Conservation (phyloP, 2,888 invertebrate species). For the Sminthurides aquaticus region DNA sequence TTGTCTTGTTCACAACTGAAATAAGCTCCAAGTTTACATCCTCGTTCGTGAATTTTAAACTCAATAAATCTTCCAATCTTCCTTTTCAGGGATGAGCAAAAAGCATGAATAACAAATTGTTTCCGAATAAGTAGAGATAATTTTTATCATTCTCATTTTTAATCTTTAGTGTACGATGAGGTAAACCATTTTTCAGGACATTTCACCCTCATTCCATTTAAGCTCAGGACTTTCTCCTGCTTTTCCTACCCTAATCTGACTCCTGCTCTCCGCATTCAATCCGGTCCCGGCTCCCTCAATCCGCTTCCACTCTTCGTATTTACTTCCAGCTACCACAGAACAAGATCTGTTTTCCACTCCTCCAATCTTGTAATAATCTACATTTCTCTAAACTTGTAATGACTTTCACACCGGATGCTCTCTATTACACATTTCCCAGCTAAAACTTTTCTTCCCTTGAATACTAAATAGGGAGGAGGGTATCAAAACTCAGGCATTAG, state of each 20-base stretch:
- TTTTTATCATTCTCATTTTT: slow-evolving; percentile 1
- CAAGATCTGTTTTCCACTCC: not conserved
- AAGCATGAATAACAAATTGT: slow-evolving; percentile 7
- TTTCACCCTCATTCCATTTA: not conserved
- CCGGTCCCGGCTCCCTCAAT: too few species aligned
- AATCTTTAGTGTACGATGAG: not conserved
- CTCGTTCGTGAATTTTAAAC: too few species aligned
- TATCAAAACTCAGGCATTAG: too few species aligned
- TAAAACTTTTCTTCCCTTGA: too few species aligned
- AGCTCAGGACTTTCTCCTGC: not conserved
- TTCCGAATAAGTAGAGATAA: slow-evolving; percentile 8
- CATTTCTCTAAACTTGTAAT: too few species aligned
- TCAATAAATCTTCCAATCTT: not conserved
- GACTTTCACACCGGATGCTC: slow-evolving; percentile 8
- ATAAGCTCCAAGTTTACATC: not conserved
- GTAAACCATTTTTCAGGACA: not conserved
- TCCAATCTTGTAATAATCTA: too few species aligned
- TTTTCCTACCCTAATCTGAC: not conserved
- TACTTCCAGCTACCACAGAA: too few species aligned
- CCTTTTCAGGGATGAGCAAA: not conserved
- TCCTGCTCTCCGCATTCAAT: too few species aligned
- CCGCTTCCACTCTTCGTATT: too few species aligned
- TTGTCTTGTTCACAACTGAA: not conserved
- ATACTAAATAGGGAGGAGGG: too few species aligned
- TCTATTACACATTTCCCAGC: slow-evolving; percentile 5